Evolutionary conservation across 2,113 vertebrate species (phyloP), one percentile per base, ranked within the genome.

Genomic region (Perccottus glenii): DNA sequence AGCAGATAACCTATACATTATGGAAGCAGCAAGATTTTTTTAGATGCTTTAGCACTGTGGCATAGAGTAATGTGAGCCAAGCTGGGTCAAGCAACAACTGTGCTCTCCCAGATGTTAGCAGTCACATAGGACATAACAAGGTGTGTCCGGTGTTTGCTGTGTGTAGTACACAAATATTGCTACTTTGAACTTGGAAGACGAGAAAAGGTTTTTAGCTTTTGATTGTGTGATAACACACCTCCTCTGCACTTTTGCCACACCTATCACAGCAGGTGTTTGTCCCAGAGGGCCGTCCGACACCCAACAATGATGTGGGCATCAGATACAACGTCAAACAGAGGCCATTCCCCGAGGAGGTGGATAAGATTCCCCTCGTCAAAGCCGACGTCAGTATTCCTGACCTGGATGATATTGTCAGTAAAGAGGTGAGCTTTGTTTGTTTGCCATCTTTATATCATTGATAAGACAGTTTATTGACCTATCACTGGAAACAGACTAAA

Each of bases 331-430:
- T 98, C 63, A 98, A 96, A 83, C 96, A 98, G 76, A 94, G 96
- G 33, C 95, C 96, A 11, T 98, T 98, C 85, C 96, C 96, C 14
- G 96, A 98, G 73, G 96, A 98, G 73, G 96, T 98, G 77, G 96
- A 98, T 84, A 98, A 98, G 89, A 98, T 98, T 78, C 96, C 96
- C 0, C 95, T 98, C 61, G 96, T 98, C 68, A 98, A 98, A 90
- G 96, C 96, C 65, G 96, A 98, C 77, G 89, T 97, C 70, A 98
- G 96, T 87, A 98, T 98, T 86, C 96, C 96, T 60, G 96, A 98
- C 88, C 89, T 98, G 89, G 96, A 98, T 69, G 96, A 98, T 87
- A 98, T 98, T 0, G 94, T 98, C 75, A 98, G 91, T 71, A 95
- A 95, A 81, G 95, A 97, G 90, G 96, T 97, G 92, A 53, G 15